Base-by-base conservation (phyloP, 2,797 vertebrate species). In the Cyprinella venusta region DNA sequence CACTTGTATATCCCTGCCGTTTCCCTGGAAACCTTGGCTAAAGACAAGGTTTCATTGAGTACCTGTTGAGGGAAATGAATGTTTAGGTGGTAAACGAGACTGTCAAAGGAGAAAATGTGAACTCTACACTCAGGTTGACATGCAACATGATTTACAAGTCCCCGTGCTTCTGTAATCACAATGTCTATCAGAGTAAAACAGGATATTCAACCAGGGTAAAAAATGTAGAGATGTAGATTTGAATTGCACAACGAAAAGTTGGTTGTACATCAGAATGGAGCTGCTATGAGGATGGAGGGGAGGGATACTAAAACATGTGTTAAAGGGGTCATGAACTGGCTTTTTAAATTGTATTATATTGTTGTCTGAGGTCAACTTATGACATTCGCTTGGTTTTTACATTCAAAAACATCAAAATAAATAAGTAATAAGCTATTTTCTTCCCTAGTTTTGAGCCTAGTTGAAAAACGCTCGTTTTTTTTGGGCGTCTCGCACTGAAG, bases 1-100 rank as follows among this genome's bases (percentile, higher is more conserved):
- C 98, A 99, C 76, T 93, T 96, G 86, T 99, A 99, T 70, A 95
- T 90, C 87, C 98, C 97, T 0, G 97, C 94, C 4, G 91, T 95
- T 90, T 95, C 91, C 18, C 94, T 95, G 16, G 94, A 94, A 90
- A 95, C 96, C 0, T 86, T 90, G 0, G 87, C 91, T 85, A 99
- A 93, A 91, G 92, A 92, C 92, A 99, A 92, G 0, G 95, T 96
- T 59, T 96, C 98, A 67, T 98, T 98, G 89, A 93, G 94, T 84
- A 98, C 96, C 98, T 98, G 78, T 52, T 33, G 64, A 48, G 40
- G 30, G 6, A 50, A 50, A 36, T 65, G 12, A 65, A 75, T 72
- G n/a, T 56, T 61, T 74, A 82, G 48, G 5, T n/a, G 72, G 42
- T 78, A 19, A 48, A 78, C 24, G 5, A 88, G 71, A 86, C 6